phyloP scores from a whole-genome alignment of 2,113 vertebrate species.

The Nanger granti region DNA sequence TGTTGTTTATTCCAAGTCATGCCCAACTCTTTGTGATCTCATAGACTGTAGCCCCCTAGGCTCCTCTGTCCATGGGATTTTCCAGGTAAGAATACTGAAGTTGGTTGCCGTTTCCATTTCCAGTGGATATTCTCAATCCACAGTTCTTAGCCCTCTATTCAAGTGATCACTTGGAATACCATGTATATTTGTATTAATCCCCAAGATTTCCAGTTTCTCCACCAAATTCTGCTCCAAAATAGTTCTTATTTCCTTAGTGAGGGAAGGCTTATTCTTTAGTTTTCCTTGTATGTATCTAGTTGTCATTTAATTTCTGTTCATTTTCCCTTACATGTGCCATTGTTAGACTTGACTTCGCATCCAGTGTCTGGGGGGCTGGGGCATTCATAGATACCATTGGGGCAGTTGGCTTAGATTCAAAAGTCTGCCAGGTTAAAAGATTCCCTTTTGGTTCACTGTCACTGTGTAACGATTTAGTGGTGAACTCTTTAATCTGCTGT shows the following conservation, averaged over 20 bases:
- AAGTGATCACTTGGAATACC: background rate
- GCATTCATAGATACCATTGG: background rate
- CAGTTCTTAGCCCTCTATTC: background rate
- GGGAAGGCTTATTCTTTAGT: conserved; percentile 79
- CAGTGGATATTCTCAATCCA: background rate
- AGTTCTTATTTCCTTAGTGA: conserved; percentile 82
- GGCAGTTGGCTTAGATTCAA: background rate
- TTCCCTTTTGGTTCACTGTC: background rate
- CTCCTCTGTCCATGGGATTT: background rate
- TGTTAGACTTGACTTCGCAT: conserved; percentile 34
- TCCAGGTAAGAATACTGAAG: background rate
- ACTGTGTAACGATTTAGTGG: background rate
- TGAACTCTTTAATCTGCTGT: conserved; percentile 72
- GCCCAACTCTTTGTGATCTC: background rate
- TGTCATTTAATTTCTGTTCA: conserved; percentile 69
- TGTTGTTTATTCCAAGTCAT: background rate
- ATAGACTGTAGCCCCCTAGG: background rate
- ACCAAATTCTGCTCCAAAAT: conserved; percentile 83
- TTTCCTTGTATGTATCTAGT: conserved; percentile 68
- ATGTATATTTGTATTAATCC: conserved; percentile 76
- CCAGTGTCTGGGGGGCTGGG: background rate
- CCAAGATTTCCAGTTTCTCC: conserved; percentile 85
- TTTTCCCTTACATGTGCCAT: conserved; percentile 69
- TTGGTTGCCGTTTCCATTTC: background rate
- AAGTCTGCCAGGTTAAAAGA: background rate